Base-by-base conservation (phyloP, 2,113 vertebrate species). In the Cyanocitta stelleri region DNA sequence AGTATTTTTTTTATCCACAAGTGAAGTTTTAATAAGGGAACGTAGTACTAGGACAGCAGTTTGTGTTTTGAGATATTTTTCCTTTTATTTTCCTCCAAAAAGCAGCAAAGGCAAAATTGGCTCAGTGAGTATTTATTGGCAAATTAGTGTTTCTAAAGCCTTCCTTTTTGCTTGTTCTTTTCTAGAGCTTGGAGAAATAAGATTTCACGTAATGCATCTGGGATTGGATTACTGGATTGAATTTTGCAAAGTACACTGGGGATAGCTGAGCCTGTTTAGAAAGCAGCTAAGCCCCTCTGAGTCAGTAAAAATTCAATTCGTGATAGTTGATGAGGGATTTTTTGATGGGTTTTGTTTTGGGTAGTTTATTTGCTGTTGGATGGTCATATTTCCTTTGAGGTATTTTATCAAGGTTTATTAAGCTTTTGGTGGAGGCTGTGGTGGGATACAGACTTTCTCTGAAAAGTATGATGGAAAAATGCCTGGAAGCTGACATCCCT, bases 201-300 rank as follows among this genome's bases (percentile, higher is more conserved):
- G 95, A 92, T 95, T 97, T 97, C 89, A 82, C 9, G 2, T 87
- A 96, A 94, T 89, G 93, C 96, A 90, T 92, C 85, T 91, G 92
- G 96, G 93, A 96, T 95, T 95, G 92, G 93, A 96, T 97, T 96
- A 94, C 90, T 85, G 90, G 94, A 95, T 87, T 93, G 94, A 87
- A 95, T 96, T 93, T 83, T 82, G 64, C 91, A 76, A 93, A 97
- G 94, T 69, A 61, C 51, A 8, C 95, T 49, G 29, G 83, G 85
- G 94, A 96, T 61, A 59, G 85, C 69, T 90, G 93, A 96, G 95
- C 85, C 80, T 94, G 85, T 95, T 93, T 75, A 92, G 82, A 92
- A 92, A 80, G 82, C 73, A 85, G 87, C 91, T 96, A 93, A 94
- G 69, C 82, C 55, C 62, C 52, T 93, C 68, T 82, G 85, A 97